Percentiles rank a stretch among this genome's conserved stretches.
These are phyloP conservation scores for Leptodactylus fallax DNA, from an alignment of 2,797 vertebrate species.

Conservation along the genomic window DNA sequence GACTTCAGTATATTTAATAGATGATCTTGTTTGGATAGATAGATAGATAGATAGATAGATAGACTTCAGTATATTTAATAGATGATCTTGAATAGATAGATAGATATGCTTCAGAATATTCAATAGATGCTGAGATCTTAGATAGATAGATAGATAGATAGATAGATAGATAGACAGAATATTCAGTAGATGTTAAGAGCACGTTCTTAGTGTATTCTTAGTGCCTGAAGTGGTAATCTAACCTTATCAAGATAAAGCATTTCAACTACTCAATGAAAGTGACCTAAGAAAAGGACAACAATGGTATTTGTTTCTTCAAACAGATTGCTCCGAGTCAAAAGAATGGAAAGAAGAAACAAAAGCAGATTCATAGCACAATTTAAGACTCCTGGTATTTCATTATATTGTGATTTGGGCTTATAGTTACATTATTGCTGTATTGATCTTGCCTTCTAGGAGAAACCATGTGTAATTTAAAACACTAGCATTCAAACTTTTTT, in stretches of 20 bases:
- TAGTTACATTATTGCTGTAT: conserved; percentile 18
- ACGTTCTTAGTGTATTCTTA: not conserved
- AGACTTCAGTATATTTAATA: no score
- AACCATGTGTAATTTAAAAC: conserved; percentile 19
- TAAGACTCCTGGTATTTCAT: conserved; percentile 28
- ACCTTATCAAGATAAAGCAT: not conserved
- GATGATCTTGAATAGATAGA: no score
- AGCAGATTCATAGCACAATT: conserved; percentile 8
- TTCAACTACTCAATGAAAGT: not conserved
- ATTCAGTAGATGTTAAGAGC: not conserved
- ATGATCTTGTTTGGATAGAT: no score
- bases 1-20: no score
- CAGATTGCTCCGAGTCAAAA: not conserved
- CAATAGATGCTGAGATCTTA: no score
- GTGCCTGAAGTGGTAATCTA: not conserved
- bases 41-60: no score
- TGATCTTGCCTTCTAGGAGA: not conserved
- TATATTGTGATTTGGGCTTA: conserved; percentile 2
- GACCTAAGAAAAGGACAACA: not conserved
- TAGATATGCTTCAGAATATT: no score
- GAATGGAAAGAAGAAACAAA: not conserved
- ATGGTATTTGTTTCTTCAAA: not conserved
- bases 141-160: conserved; percentile 8
- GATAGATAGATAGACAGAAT: not conserved
- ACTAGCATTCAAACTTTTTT: not conserved